Evolutionary conservation across 2,113 vertebrate genomes (phyloP).

Genomic region (Lathamus discolor): DNA sequence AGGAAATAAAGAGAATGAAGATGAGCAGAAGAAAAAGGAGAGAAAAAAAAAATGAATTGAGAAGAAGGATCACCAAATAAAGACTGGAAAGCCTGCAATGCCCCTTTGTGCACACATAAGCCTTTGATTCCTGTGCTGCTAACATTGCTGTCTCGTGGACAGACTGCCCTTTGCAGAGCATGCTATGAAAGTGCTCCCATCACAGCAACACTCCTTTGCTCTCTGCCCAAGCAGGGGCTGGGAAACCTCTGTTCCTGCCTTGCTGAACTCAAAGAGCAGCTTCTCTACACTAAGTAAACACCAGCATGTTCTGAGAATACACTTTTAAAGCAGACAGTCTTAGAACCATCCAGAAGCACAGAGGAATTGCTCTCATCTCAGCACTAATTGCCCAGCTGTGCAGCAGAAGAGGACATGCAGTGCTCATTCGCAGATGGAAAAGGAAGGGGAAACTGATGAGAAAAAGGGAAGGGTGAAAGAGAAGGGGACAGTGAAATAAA

Average conservation of each 20-base stretch:
- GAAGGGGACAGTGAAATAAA: not conserved
- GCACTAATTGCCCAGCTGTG: not conserved
- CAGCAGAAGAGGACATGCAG: not conserved
- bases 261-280: not conserved
- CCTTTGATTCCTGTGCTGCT: not conserved
- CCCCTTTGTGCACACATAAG: not conserved
- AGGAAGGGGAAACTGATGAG: not conserved
- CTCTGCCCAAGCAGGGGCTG: not conserved
- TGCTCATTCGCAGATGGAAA: not conserved
- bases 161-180: not conserved
- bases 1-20: not conserved
- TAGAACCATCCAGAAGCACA: not conserved
- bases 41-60: not conserved
- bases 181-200: not conserved
- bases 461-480: not conserved
- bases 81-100: not conserved
- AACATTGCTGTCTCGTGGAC: fast-evolving
- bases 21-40: not conserved
- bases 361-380: not conserved
- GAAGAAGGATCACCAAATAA: not conserved
- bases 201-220: not conserved
- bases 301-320: fast-evolving
- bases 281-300: not conserved
- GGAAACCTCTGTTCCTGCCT: not conserved
- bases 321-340: not conserved